Percentiles rank a stretch among this genome's conserved stretches.
Conservation (phyloP, 2,888 invertebrate genomes). For the Uropetala carovei region DNA sequence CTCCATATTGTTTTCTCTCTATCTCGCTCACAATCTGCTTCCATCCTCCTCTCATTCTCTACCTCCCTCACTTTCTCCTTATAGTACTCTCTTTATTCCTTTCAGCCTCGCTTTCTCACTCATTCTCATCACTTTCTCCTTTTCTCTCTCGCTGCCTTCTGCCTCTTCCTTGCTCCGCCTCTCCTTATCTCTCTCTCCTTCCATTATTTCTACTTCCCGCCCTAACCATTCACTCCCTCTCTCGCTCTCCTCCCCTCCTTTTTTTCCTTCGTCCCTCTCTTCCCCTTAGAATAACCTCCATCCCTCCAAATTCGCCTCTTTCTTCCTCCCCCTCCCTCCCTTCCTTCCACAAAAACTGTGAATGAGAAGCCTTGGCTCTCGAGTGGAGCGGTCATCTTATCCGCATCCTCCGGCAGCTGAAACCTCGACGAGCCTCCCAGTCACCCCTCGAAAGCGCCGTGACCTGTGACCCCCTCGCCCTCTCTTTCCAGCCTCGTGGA, state of each 20-base stretch:
- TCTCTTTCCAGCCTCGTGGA: background rate
- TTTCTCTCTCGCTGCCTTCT: too few relatives aligned
- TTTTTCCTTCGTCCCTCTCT: background rate
- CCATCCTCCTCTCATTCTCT: too few relatives aligned
- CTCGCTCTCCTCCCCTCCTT: background rate
- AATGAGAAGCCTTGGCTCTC: conserved; percentile 12
- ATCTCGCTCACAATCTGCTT: too few relatives aligned
- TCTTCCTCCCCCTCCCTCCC: background rate
- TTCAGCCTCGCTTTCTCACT: too few relatives aligned
- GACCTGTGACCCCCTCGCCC: background rate
- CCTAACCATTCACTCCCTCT: too few relatives aligned
- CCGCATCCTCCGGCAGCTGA: conserved; percentile 46
- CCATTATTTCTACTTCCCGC: too few relatives aligned
- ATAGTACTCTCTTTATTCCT: too few relatives aligned
- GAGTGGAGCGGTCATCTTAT: conserved; percentile 36
- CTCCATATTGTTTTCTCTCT: too few relatives aligned
- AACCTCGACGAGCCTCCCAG: conserved; percentile 33
- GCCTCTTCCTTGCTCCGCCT: too few relatives aligned
- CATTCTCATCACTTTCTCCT: too few relatives aligned
- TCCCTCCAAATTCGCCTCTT: background rate
- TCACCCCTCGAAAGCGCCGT: background rate
- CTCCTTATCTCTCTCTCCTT: too few relatives aligned
- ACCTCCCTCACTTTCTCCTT: too few relatives aligned
- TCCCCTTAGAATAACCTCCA: background rate
- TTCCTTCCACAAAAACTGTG: background rate